Conservation (phyloP, 2,797 vertebrate genomes). For the Ceyx erithaca region DNA sequence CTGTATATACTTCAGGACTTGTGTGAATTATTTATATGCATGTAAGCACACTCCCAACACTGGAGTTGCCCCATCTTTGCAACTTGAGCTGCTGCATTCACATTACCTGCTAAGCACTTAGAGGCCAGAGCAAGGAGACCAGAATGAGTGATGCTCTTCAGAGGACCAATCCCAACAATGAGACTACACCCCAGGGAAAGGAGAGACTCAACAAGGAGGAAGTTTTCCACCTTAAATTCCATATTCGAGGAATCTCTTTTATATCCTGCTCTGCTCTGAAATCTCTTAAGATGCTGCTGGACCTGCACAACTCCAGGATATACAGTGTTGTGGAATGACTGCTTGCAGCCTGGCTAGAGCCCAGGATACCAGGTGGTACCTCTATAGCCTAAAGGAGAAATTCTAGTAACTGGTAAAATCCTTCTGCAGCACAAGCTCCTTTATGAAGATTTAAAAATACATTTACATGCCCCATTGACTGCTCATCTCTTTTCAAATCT, state of each 20-base stretch:
- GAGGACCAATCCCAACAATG: not conserved
- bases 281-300: not conserved
- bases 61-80: not conserved
- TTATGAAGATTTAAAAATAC: constrained; percentile 8
- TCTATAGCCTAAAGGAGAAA: constrained; percentile 26
- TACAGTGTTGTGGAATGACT: not conserved
- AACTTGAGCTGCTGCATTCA: not conserved
- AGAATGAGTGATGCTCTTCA: not conserved
- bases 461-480: not conserved
- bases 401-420: not conserved
- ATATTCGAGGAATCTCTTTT: not conserved
- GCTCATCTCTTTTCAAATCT: not conserved
- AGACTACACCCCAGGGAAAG: not conserved
- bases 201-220: not conserved
- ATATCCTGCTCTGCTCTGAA: not conserved
- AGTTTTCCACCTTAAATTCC: not conserved
- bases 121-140: not conserved
- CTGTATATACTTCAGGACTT: not conserved
- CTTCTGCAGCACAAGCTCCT: not conserved
- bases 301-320: not conserved
- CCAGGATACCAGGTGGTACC: not conserved
- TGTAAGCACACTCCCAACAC: not conserved
- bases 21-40: not conserved
- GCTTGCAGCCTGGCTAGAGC: not conserved
- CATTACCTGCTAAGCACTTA: accelerated